These are phyloP conservation scores for Bombyx mandarina DNA, from an alignment of 1,140 invertebrate species.

Conservation along the genomic window DNA sequence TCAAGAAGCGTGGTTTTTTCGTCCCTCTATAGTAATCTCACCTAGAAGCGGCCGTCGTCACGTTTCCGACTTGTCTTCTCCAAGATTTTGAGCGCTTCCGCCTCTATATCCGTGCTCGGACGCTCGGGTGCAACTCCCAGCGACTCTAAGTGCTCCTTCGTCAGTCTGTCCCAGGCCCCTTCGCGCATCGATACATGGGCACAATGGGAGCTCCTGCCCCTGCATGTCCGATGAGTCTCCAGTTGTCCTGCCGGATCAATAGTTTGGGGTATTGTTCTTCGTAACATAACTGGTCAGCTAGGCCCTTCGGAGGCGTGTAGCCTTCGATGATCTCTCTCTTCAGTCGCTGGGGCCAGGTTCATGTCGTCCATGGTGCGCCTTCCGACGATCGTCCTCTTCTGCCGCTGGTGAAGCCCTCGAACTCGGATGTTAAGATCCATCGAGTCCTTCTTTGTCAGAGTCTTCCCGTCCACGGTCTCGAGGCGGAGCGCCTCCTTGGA, in stretches of 20 bases:
- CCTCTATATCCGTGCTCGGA: background rate
- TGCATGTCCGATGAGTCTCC: background rate
- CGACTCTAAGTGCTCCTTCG: background rate
- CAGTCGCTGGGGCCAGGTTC: background rate
- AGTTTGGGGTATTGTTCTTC: background rate
- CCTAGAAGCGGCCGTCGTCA: slow-evolving; percentile 11
- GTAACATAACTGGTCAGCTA: no score
- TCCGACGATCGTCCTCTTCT: no score
- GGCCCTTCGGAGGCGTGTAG: no score
- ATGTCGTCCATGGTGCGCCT: background rate
- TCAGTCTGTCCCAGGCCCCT: background rate
- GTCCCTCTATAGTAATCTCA: slow-evolving; percentile 14
- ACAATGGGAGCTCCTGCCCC: background rate
- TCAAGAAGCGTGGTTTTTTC: slow-evolving; percentile 10
- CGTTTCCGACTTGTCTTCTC: background rate
- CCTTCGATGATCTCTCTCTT: no score
- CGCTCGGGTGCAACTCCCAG: background rate
- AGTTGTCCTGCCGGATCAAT: background rate
- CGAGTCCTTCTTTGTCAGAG: background rate
- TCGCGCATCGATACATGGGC: background rate
- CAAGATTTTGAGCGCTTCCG: background rate
- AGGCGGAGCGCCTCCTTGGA: no score
- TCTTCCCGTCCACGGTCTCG: background rate
- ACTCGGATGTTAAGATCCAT: background rate
- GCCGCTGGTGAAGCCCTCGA: no score